These are phyloP conservation scores for Synanthedon myopaeformis DNA, from an alignment of 2,888 invertebrate genomes.

Conservation along the genomic window DNA sequence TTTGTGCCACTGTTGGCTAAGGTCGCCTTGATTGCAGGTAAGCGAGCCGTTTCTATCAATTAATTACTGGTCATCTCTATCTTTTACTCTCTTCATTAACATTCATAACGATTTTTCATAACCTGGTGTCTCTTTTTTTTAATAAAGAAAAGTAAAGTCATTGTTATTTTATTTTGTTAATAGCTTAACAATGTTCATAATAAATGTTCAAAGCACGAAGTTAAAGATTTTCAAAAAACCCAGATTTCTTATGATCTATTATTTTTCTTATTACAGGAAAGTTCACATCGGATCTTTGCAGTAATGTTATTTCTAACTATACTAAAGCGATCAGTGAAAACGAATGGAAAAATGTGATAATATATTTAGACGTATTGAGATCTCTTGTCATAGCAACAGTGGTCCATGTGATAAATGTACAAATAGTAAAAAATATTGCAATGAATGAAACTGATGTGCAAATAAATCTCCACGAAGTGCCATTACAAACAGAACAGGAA, in stretches of 20 bases:
- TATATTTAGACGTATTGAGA: slow-evolving; percentile 50
- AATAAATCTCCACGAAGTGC: slow-evolving; percentile 47
- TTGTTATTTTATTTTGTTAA: no score
- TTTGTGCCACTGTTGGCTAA: slow-evolving; percentile 57
- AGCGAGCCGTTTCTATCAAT: slow-evolving; percentile 1
- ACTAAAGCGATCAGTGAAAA: slow-evolving; percentile 39
- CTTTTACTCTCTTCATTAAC: slow-evolving; percentile 1
- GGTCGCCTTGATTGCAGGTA: slow-evolving; percentile 52
- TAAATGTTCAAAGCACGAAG: no score
- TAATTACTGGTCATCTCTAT: no score
- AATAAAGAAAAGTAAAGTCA: no score
- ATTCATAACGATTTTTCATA: background rate
- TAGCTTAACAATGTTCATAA: no score
- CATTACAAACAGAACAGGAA: slow-evolving; percentile 34
- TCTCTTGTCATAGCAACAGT: slow-evolving; percentile 46
- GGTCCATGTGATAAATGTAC: slow-evolving; percentile 58
- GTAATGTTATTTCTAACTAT: slow-evolving; percentile 41
- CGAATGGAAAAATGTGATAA: slow-evolving; percentile 45
- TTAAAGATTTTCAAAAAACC: no score
- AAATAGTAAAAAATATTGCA: slow-evolving; percentile 50
- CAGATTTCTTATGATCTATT: no score
- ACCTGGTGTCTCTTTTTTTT: no score
- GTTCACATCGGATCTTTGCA: slow-evolving; percentile 47
- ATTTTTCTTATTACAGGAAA: slow-evolving; percentile 35
- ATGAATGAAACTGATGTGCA: slow-evolving; percentile 50